Base-by-base conservation (phyloP, 2,797 vertebrate genomes). In the Thalassophryne amazonica region DNA sequence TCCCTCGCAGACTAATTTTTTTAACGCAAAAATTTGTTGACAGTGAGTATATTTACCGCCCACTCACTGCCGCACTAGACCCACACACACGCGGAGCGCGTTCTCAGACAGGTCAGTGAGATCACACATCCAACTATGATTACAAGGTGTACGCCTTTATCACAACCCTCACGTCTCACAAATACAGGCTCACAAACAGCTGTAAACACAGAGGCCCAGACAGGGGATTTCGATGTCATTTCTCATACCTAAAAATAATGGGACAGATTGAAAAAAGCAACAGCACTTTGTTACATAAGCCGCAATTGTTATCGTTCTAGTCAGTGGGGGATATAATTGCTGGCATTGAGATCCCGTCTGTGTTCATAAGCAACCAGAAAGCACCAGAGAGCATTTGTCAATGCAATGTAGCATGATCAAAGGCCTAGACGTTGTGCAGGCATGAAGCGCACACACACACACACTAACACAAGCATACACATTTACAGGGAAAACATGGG, bases 301-400 rank as follows among this genome's bases (percentile, higher is more conserved):
- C 68, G 66, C 77, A 56, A 84, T 81, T 86, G 77, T 73, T 78
- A 69, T 69, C 65, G 39, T 66, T 83, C 66, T 53, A 73, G 69
- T 69, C 39, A 63, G n/a, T n/a, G n/a, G 67, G 64, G 61, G 80
- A 81, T 86, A 83, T 84, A 83, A 86, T 86, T 83, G 86, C 78
- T 81, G 79, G 69, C 80, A 81, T 80, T 82, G 74, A 80, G 64
- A 84, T 81, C 73, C 68, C 29, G 70, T 76, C 80, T 73, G 72
- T 73, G 60, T 82, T 86, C 81, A 75, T 73, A 80, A 79, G 84
- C 75, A 78, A 83, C 63, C 80, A 81, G 78, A 81, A 84, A 81
- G 79, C 82, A 81, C 71, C 80, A 77, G 80, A 86, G 84, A 86
- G 81, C 80, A 86, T 87, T 85, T 84, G 84, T 86, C 84, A 84